These are phyloP conservation scores for Drosophila algonquin DNA, from an alignment of 2,888 invertebrate genomes.

Conservation along the genomic window DNA sequence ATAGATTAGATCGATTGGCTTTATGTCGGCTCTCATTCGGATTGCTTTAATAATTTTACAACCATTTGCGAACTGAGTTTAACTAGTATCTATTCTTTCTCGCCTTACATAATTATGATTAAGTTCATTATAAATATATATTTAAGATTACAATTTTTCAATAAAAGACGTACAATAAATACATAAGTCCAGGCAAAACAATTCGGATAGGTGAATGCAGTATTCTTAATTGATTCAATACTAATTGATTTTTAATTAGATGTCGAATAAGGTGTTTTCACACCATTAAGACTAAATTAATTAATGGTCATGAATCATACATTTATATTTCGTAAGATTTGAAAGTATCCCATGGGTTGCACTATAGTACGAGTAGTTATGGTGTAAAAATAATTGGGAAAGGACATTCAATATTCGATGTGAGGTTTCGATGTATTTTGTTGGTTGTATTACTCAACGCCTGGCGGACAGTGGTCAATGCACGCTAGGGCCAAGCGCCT, in stretches of 20 bases:
- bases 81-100: not conserved
- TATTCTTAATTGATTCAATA: too few species aligned
- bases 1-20: not conserved
- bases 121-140: too few species aligned
- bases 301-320: not conserved
- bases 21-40: too few species aligned
- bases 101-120: not conserved
- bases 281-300: not conserved
- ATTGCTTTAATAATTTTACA: not conserved
- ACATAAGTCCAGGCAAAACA: not conserved
- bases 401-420: slow-evolving; percentile 25
- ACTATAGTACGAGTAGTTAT: not conserved
- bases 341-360: too few species aligned
- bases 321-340: too few species aligned
- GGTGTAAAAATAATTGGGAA: not conserved
- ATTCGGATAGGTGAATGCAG: too few species aligned
- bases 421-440: not conserved
- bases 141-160: too few species aligned
- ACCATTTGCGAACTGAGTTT: not conserved
- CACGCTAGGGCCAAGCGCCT: slow-evolving; percentile 68
- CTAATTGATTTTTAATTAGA: not conserved
- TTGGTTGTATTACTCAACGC: slow-evolving; percentile 43
- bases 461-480: slow-evolving; percentile 73
- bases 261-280: not conserved
- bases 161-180: too few species aligned